Base-by-base conservation (phyloP, 2,888 invertebrate species). In the Zhuqinia jingwanae region DNA sequence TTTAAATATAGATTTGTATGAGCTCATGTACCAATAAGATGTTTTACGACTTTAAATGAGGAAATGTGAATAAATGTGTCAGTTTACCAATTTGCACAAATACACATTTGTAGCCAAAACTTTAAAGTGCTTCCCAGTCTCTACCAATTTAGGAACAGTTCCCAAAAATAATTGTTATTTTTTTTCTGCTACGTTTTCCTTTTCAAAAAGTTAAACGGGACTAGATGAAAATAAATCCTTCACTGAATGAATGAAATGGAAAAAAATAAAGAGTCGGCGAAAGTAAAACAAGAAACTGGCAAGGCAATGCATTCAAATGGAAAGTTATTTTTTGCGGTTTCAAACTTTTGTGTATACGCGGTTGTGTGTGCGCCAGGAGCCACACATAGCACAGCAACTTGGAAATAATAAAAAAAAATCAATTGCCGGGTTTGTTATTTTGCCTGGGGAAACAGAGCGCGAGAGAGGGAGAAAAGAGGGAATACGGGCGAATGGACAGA, bases 261-360 rank as follows among this genome's bases (percentile, higher is more conserved):
- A 17, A 22, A 36, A 42, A 3, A 47, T 53, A 5, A 20, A 17
- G 20, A 30, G n/a, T n/a, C n/a, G n/a, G n/a, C n/a, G 6, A 53
- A 58, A 56, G 30, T 36, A 36, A 27, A 27, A 27, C 10, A 56
- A 56, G 50, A 53, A 76, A 76, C 50, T 22, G 13, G 47, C 17
- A 50, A 22, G 58, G 56, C 47, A 76, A 76, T 76, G 76, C 76
- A 76, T 76, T 76, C 58, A 58, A 76, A 76, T 76, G 76, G 56
- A 76, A 76, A 76, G 58, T 56, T 76, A 56, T 76, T 76, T 76
- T 76, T 58, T 56, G 76, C 22, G 56, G 76, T 42, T 76, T 58
- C 76, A 76, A 76, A 76, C 76, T 76, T 76, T 76, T 76, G 27
- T 13, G 2, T 27, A n/a, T 73, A 27, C 17, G 22, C 17, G 17